Percentiles rank a stretch among this genome's conserved stretches.
Conservation (phyloP, 1,140 invertebrate species). For the Dryas iulia region DNA sequence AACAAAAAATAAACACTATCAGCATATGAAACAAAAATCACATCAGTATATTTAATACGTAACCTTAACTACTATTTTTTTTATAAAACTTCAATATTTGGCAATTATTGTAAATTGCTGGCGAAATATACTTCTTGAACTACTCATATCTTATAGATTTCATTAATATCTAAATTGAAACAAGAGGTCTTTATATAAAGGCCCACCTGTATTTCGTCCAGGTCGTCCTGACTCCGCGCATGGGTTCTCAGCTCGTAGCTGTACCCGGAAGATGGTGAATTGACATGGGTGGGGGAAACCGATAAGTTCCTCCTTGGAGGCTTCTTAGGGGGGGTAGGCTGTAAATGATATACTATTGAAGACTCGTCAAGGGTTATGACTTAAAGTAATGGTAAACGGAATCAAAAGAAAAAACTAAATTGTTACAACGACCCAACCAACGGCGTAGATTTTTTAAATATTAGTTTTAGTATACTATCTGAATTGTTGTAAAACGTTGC, state of each 20-base stretch:
- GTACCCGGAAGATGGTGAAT: slow-evolving; percentile 73
- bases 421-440: background rate
- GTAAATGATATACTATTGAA: slow-evolving; percentile 37
- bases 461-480: too few relatives aligned
- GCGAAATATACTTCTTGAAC: background rate
- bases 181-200: background rate
- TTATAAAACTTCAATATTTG: too few relatives aligned
- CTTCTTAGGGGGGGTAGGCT: slow-evolving; percentile 93
- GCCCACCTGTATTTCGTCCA: slow-evolving; percentile 83
- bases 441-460: too few relatives aligned
- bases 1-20: slow-evolving; percentile 42
- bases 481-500: too few relatives aligned
- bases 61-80: too few relatives aligned
- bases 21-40: too few relatives aligned
- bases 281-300: slow-evolving; percentile 87
- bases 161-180: background rate
- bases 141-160: background rate
- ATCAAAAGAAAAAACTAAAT: background rate
- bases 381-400: background rate
- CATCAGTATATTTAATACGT: too few relatives aligned
- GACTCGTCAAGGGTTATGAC: background rate
- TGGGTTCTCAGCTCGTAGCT: slow-evolving; percentile 75
- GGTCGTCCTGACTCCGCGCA: slow-evolving; percentile 84
- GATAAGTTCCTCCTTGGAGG: slow-evolving; percentile 91
- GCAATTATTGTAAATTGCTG: background rate